A percentile compares a stretch with the other conserved stretches of the same genome.
Evolutionary conservation across 2,888 invertebrate genomes (phyloP).

Genomic region (Plemyria rubiginata): DNA sequence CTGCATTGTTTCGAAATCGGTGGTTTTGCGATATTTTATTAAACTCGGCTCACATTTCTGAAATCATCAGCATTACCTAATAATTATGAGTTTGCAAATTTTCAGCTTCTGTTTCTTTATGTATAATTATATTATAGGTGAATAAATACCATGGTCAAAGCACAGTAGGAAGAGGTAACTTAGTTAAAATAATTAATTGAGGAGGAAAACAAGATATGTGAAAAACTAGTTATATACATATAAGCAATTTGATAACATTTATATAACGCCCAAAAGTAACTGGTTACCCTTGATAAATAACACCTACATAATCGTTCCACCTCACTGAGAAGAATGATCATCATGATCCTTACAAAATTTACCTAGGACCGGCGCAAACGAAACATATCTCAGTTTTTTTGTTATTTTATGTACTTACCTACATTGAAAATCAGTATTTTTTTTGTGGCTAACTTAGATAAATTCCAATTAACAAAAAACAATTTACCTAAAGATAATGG

Average conservation of each 20-base stretch:
- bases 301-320: too few species aligned
- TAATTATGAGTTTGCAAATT: neutral
- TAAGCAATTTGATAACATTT: neutral
- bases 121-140: too few species aligned
- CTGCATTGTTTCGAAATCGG: slow-evolving; percentile 19
- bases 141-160: neutral
- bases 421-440: too few species aligned
- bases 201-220: slow-evolving; percentile 3
- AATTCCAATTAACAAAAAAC: too few species aligned
- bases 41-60: neutral
- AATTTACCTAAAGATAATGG: too few species aligned
- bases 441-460: too few species aligned
- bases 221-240: neutral
- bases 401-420: neutral
- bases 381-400: too few species aligned
- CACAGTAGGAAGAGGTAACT: neutral
- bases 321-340: too few species aligned
- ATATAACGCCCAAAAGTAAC: neutral
- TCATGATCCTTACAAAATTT: too few species aligned
- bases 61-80: neutral
- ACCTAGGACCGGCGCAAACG: too few species aligned
- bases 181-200: neutral
- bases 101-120: neutral
- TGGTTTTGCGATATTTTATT: neutral
- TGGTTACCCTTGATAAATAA: neutral